Evolutionary conservation across 2,888 invertebrate genomes (phyloP).

Genomic region (Scrobipalpa atriplicella): DNA sequence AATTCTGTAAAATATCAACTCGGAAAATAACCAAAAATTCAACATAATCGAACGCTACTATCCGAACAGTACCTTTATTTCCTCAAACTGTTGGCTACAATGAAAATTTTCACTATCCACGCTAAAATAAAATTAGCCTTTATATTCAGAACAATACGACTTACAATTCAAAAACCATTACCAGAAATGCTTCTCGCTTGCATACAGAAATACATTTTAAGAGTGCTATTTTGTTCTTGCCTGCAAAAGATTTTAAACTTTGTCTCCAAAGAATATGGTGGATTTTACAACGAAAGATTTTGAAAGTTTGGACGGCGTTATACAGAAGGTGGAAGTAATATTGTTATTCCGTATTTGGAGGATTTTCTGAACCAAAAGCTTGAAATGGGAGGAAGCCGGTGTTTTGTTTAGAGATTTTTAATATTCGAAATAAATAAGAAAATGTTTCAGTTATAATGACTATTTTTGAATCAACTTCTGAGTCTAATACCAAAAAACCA

Average conservation of each 20-base stretch:
- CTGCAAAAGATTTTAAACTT: slow-evolving; percentile 9
- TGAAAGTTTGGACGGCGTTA: slow-evolving; percentile 39
- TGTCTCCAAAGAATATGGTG: neutral
- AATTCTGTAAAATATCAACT: neutral
- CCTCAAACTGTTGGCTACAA: slow-evolving; percentile 14
- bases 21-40: neutral
- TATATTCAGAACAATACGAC: slow-evolving; percentile 35
- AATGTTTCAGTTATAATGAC: neutral
- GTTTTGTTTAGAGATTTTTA: slow-evolving; percentile 15
- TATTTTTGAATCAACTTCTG: no score
- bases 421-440: neutral
- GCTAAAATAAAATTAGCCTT: slow-evolving; percentile 36
- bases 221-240: slow-evolving; percentile 27
- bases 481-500: no score
- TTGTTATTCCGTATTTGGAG: slow-evolving; percentile 57
- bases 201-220: slow-evolving; percentile 47
- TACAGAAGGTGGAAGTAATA: slow-evolving; percentile 54
- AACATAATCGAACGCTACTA: slow-evolving; percentile 13
- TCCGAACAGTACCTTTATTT: neutral
- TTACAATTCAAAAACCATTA: slow-evolving; percentile 43
- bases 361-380: slow-evolving; percentile 45
- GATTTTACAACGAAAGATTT: neutral
- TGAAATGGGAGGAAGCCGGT: slow-evolving; percentile 13
- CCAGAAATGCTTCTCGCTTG: slow-evolving; percentile 37
- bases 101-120: slow-evolving; percentile 19